Base-by-base conservation (phyloP, 2,888 invertebrate genomes). In the Scaptomyza flava region DNA sequence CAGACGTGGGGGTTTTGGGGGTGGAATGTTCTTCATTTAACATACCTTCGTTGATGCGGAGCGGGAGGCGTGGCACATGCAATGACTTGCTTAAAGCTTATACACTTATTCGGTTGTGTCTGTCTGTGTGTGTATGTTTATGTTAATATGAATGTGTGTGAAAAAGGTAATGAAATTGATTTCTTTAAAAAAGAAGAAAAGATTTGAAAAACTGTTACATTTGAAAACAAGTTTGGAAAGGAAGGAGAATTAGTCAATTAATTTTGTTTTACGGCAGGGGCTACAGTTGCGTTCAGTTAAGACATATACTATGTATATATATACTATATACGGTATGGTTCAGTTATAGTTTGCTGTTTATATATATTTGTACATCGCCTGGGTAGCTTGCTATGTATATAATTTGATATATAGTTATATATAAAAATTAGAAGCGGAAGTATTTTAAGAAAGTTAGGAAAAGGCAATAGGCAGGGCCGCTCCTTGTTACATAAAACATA, bases 381-480 rank as follows among this genome's bases (percentile, higher is more conserved):
- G 89, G 89, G 89, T 89, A 89, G 89, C 87, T 86, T 86, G 85
- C 81, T 87, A 79, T 76, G 77, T 70, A 69, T 77, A 60, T 68
- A n/a, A 64, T 68, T 68, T 62, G 60, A 48, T 65, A 41, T 61
- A 59, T 76, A 68, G 67, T 62, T 61, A 42, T 42, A 47, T 64
- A 46, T 61, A 11, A 53, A 68, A 62, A 66, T 61, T 67, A 63
- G 70, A 68, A 77, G 64, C 66, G 63, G 56, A 77, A 77, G 59
- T 69, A 57, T 58, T 52, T 52, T 23, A 20, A 67, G 53, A 54
- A 69, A 71, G 48, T 43, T 53, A 17, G 72, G 68, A 45, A 56
- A 66, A 48, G 14, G 51, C 51, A 36, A 62, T n/a, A 63, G 50
- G 48, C 56, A 60, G 46, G 48, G 33, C 41, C 73, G 65, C 73